Percentiles rank a stretch among this genome's conserved stretches.
Conservation (phyloP, 2,113 vertebrate genomes). For the Vicugna pacos region DNA sequence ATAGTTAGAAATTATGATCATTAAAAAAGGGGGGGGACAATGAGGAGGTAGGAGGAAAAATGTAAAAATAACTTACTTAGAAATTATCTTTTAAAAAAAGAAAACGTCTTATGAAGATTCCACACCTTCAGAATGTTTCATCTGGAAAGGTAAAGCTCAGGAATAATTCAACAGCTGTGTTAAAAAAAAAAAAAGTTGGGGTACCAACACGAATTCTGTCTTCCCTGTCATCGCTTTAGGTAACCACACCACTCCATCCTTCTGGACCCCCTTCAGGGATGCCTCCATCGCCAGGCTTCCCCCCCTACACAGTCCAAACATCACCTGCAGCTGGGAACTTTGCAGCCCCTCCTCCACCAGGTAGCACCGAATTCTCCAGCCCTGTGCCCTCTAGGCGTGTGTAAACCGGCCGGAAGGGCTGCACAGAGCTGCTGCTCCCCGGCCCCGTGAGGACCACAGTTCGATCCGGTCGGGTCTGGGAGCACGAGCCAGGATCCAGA, state of each 20-base stretch:
- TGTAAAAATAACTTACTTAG: background rate
- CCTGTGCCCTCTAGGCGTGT: background rate
- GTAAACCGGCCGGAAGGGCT: accelerated
- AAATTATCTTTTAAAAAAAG: background rate
- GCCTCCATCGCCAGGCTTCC: background rate
- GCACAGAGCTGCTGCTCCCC: background rate
- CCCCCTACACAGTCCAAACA: background rate
- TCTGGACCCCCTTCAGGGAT: background rate
- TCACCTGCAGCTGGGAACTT: background rate
- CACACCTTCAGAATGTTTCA: background rate
- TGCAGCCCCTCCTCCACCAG: background rate
- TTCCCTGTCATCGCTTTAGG: background rate
- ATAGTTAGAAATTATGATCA: background rate
- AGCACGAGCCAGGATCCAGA: background rate
- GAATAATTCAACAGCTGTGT: background rate
- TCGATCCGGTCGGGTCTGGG: background rate
- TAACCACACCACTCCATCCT: background rate
- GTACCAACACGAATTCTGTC: background rate
- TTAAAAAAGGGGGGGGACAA: background rate
- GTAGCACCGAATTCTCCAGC: background rate
- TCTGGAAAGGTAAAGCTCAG: background rate
- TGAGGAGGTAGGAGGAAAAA: background rate
- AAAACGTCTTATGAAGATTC: background rate
- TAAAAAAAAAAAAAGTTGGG: background rate
- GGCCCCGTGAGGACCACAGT: background rate